Conservation (phyloP, 1,140 invertebrate species). For the Aporrectodea caliginosa region DNA sequence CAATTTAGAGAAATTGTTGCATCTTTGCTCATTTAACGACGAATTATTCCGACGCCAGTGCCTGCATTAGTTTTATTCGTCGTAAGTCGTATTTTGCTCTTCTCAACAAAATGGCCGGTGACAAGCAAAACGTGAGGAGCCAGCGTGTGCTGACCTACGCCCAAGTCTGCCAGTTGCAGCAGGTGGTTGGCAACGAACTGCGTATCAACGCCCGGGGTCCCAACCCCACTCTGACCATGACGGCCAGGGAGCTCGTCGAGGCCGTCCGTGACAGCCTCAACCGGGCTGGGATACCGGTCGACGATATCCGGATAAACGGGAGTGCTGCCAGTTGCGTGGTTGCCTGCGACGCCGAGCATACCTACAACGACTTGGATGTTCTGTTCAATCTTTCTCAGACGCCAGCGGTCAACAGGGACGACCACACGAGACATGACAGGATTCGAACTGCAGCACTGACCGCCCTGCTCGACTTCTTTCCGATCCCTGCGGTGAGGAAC, state of each 20-base stretch:
- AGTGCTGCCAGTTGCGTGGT: slow-evolving; percentile 92
- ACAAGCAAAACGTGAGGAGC: not conserved
- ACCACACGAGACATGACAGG: slow-evolving; percentile 68
- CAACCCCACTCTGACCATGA: slow-evolving; percentile 92
- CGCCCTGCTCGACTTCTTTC: slow-evolving; percentile 87
- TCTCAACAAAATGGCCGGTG: not conserved
- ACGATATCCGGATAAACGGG: slow-evolving; percentile 94
- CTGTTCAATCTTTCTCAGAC: slow-evolving; percentile 79
- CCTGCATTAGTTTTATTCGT: too few relatives aligned
- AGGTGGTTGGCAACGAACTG: slow-evolving; percentile 92
- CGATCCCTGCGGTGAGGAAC: slow-evolving; percentile 83
- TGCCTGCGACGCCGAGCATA: slow-evolving; percentile 65
- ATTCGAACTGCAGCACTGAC: slow-evolving; percentile 83
- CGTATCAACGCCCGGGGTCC: slow-evolving; percentile 93
- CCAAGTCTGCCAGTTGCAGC: slow-evolving; percentile 84
- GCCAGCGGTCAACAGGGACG: slow-evolving; percentile 34
- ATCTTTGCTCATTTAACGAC: too few relatives aligned
- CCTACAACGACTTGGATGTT: slow-evolving; percentile 95
- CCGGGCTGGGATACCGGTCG: slow-evolving; percentile 68
- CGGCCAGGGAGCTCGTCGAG: slow-evolving; percentile 83
- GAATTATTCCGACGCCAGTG: too few relatives aligned
- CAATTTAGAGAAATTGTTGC: too few relatives aligned
- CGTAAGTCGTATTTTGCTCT: too few relatives aligned
- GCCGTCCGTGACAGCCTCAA: slow-evolving; percentile 77
- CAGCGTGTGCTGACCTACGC: slow-evolving; percentile 72